phyloP scores from a whole-genome alignment of 1,140 invertebrate species.

The Megalonaias nervosa region DNA sequence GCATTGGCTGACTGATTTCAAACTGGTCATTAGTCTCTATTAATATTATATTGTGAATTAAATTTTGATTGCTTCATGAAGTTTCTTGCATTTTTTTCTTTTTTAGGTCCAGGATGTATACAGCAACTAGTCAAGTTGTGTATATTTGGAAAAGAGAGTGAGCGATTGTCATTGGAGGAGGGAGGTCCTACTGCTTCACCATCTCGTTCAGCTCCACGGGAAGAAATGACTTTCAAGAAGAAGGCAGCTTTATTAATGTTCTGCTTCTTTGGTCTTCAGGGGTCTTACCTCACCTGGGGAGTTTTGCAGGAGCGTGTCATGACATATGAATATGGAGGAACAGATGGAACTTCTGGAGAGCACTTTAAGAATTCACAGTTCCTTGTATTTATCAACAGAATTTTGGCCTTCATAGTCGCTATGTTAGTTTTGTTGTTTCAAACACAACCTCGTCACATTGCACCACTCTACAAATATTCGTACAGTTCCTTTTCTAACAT shows the following conservation, averaged over 20 bases:
- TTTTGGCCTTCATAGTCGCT: conserved; percentile 87
- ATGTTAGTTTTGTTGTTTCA: conserved; percentile 75
- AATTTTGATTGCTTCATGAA: background rate
- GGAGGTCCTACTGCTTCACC: conserved; percentile 9
- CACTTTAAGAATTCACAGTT: conserved; percentile 94
- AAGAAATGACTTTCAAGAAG: conserved; percentile 30
- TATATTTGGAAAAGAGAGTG: conserved; percentile 75
- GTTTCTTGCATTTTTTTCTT: conserved; percentile 10
- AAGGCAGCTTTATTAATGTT: conserved; percentile 74
- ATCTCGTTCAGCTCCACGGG: conserved; percentile 7
- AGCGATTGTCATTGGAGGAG: conserved; percentile 55
- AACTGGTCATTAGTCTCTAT: no score
- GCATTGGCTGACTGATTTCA: no score
- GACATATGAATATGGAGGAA: conserved; percentile 78
- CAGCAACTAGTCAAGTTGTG: conserved; percentile 73
- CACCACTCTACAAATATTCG: conserved; percentile 96
- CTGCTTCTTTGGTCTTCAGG: conserved; percentile 91
- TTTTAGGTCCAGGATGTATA: conserved; percentile 56
- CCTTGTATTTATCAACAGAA: conserved; percentile 93
- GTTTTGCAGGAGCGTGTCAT: conserved; percentile 86
- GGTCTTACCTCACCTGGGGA: conserved; percentile 94
- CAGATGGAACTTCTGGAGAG: conserved; percentile 64
- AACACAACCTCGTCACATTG: conserved; percentile 80
- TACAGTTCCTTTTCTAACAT: conserved; percentile 98
- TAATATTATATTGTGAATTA: background rate